phyloP scores from a whole-genome alignment of 2,888 invertebrate genomes.

The Papilio protenor region DNA sequence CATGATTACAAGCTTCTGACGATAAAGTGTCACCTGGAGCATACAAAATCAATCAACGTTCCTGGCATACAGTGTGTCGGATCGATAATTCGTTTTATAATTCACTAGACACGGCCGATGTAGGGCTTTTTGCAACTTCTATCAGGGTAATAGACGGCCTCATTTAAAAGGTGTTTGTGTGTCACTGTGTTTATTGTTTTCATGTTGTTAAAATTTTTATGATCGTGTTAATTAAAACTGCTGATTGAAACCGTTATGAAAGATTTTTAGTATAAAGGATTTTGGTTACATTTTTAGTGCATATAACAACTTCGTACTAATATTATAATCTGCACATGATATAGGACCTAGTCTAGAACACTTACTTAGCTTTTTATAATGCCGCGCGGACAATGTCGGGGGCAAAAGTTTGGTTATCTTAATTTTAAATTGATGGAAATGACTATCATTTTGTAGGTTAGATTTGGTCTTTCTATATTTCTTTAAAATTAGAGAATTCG shows the following conservation, averaged over 20 bases:
- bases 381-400: no score
- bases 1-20: slow-evolving; percentile 21
- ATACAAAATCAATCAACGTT: slow-evolving; percentile 36
- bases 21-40: slow-evolving; percentile 38
- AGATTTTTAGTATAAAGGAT: not conserved
- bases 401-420: no score
- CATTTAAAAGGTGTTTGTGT: not conserved
- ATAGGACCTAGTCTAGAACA: no score
- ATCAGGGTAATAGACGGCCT: slow-evolving; percentile 10
- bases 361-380: no score
- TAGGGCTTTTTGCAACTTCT: slow-evolving; percentile 21
- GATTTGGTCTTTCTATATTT: not conserved
- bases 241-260: not conserved
- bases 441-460: not conserved
- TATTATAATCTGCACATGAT: no score
- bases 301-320: not conserved
- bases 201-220: not conserved
- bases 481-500: not conserved
- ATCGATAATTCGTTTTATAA: slow-evolving; percentile 44
- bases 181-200: slow-evolving; percentile 15
- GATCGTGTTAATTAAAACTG: not conserved
- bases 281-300: not conserved
- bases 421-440: no score
- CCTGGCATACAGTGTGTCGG: slow-evolving; percentile 27
- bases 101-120: slow-evolving; percentile 30